Evolutionary conservation across 2,797 vertebrate species (phyloP), one percentile per base, ranked within the genome.

Genomic region (Malurus splendens): DNA sequence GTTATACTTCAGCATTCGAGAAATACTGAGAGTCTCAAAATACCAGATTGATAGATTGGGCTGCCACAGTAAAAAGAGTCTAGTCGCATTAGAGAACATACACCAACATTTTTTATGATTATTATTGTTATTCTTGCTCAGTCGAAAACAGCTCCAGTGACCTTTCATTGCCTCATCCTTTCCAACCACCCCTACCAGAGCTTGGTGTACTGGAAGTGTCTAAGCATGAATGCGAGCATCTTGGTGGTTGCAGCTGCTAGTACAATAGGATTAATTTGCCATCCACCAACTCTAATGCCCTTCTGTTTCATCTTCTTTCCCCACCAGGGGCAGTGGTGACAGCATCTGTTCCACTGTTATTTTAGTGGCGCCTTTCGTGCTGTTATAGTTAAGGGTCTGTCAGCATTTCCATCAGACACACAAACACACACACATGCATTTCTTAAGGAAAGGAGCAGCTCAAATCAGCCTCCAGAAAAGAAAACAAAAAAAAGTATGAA

Each of bases 301-400:
- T 97, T 97, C 97, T 97, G 97, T 97, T 97, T 96, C 68, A 92
- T 97, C 94, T 93, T 95, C 95, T 95, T 97, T 96, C 96, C 96
- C 96, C 95, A 97, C 95, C 95, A 97, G 96, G 97, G 96, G 96
- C 97, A 96, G 96, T 96, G 96, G 96, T 96, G 96, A 95, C 94
- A 96, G 95, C 96, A 96, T 97, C 96, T 97, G 97, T 96, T 96
- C 93, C 96, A 89, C 93, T 95, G 93, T 89, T 96, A 96, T 95
- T 96, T 96, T 96, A 94, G 93, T 95, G 95, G 92, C 73, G 92
- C 89, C 93, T 96, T 95, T 95, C 95, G 91, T 94, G 96, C 95
- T 87, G 87, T 92, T 94, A 88, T 81, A 94, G 82, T 90, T 93
- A 93, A 93, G 82, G 91, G 82, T 95, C 96, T 97, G 95, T 97